Evolutionary conservation across 2,888 invertebrate genomes (phyloP).

Genomic region (Dasysyrphus tricinctus): DNA sequence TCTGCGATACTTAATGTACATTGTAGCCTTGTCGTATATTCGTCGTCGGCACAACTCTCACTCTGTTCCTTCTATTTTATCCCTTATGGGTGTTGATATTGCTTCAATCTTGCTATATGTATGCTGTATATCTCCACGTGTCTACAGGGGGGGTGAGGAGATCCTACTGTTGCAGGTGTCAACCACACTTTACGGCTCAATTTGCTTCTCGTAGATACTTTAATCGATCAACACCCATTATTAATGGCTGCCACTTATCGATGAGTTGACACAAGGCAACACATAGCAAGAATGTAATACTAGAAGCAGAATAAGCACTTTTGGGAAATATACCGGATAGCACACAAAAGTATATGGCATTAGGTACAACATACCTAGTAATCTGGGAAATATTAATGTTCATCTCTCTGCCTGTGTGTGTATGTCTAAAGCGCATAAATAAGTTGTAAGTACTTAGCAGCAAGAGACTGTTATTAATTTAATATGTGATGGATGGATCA

Average conservation of each 20-base stretch:
- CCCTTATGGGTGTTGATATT: conserved; percentile 22
- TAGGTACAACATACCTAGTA: not conserved
- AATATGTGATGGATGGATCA: not conserved
- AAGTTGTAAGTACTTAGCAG: not conserved
- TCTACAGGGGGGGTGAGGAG: not conserved
- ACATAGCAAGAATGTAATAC: conserved; percentile 7
- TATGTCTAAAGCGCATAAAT: not conserved
- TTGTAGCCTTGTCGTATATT: conserved; percentile 10
- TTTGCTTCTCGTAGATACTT: conserved; percentile 68
- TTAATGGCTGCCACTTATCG: conserved; percentile 71
- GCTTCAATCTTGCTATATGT: conserved; percentile 2
- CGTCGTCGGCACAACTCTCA: not conserved
- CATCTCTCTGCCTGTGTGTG: not conserved
- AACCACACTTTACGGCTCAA: conserved; percentile 72
- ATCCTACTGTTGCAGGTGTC: conserved; percentile 66
- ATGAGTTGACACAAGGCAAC: conserved; percentile 58
- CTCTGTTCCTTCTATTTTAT: not conserved
- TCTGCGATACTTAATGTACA: conserved; percentile 29
- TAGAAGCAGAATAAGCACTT: conserved; percentile 10
- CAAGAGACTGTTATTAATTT: not conserved
- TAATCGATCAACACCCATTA: conserved; percentile 73
- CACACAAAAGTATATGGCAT: not conserved
- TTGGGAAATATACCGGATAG: not conserved
- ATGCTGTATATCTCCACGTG: not conserved
- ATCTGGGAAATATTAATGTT: conserved; percentile 44